phyloP scores from a whole-genome alignment of 2,797 vertebrate genomes.

The Sebastes hopkinsi region DNA sequence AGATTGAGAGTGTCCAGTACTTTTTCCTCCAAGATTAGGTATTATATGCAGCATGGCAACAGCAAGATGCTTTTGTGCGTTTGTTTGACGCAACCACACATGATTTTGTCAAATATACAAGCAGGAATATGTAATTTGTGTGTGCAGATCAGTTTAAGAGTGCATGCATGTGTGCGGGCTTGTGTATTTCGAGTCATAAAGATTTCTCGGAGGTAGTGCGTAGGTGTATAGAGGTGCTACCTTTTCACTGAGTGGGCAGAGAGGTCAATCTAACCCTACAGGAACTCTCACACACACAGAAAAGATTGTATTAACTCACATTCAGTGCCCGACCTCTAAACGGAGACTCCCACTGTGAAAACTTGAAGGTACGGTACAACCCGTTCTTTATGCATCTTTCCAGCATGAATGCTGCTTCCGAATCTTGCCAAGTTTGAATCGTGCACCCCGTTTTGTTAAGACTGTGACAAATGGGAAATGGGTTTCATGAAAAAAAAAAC shows the following conservation, averaged over 20 bases:
- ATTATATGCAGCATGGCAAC: neutral
- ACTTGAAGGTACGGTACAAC: neutral
- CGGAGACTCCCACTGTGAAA: neutral
- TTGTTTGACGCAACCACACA: neutral
- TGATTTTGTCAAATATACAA: neutral
- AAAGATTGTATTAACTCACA: neutral
- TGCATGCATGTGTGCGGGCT: neutral
- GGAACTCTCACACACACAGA: neutral
- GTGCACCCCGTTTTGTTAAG: neutral
- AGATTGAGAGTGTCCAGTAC: neutral
- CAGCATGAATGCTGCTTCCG: neutral
- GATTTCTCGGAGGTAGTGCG: slow-evolving; percentile 6
- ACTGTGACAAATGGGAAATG: neutral
- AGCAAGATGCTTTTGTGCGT: neutral
- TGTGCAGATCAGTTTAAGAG: neutral
- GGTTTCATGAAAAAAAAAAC: neutral
- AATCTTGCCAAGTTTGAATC: neutral
- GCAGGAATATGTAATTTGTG: neutral
- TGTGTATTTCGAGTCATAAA: slow-evolving; percentile 12
- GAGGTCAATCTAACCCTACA: slow-evolving; percentile 37
- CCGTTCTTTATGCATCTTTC: neutral
- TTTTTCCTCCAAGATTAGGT: neutral
- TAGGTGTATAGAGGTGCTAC: slow-evolving; percentile 5
- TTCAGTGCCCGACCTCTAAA: neutral
- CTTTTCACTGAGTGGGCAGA: slow-evolving; percentile 39